Evolutionary conservation across 2,797 vertebrate species (phyloP), one percentile per base, ranked within the genome.

Genomic region (Lepilemur ruficaudatus): DNA sequence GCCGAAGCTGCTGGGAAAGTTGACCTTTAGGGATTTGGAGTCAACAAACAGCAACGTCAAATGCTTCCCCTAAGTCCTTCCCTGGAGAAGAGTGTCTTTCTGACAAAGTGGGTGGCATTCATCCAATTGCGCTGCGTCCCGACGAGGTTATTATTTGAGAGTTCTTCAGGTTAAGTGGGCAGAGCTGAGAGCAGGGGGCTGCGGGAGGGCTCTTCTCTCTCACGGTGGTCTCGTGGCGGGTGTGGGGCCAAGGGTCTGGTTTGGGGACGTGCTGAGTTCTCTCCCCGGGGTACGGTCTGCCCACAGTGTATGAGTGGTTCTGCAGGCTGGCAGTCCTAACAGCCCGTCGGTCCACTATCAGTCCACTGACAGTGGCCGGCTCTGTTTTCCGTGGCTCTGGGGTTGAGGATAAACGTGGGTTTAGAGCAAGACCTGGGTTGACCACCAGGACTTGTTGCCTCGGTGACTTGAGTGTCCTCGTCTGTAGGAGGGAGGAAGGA

Each of bases 231-330:
- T 20, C 18, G 23, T 8, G 15, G 0, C 0, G 30, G 23, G 20
- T 46, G 30, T n/a, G 46, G 63, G 41, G 7, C 38, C 8, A 10
- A 63, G 67, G n/a, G 7, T 69, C 55, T n/a, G 1, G 2, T 12
- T 32, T 10, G 55, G 20, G 52, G 18, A 1, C 1, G 3, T 23
- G n/a, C 30, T 0, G 0, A 7, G 7, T n/a, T 35, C 25, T 55
- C 35, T 28, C 8, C 0, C 17, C 0, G 0, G 0, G 50, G 38
- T 1, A 2, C 4, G 1, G 0, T 2, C 28, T 22, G 5, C n/a
- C 35, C 52, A n/a, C 10, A 4, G 25, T 25, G 5, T 11, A 10
- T 6, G 0, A 23, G 1, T 52, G n/a, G 38, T 35, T 78, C 52
- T 9, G 1, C 30, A 28, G 63, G 13, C n/a, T 4, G 38, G 38